Base-by-base conservation (phyloP, 37 sponge, comb jelly and placozoan genomes). In the Geodia barretti region DNA sequence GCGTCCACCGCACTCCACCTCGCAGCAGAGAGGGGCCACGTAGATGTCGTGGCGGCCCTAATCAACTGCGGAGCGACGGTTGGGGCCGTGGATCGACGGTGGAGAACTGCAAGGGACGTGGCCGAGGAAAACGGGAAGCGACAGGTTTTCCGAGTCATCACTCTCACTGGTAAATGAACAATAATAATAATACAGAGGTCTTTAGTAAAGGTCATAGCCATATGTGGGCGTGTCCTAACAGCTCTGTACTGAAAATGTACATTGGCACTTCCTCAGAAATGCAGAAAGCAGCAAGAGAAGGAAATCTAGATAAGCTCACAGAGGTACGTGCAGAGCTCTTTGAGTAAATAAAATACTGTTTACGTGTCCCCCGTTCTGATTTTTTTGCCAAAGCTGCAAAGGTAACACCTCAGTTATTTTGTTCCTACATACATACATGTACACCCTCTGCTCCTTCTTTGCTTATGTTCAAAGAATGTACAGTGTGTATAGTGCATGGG, bases 1-100 rank as follows among this genome's bases (percentile, higher is more conserved):
- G 81, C 88, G 4, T 75, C 77, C 37, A 81, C 88, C 30, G 63
- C 88, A 28, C 82, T 87, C 43, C 88, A 87, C 65, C 78, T 87
- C 4, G 88, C 88, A 29, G 88, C 88, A 40, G 81, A 87, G 62
- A 47, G 76, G 21, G 82, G 82, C 26, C 76, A 87, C 40, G 76
- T 75, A 29, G 88, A 87, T 26, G 67, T 70, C 59, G 88, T 87
- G 19, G 67, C 61, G 64, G 62, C 73, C 69, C 59, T 87, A 47
- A 36, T 87, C 0, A 77, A 87, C 35, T 87, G 88, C 70, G 82
- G 82, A 1, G 88, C 88, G 1, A 59, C 72, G 1, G 77, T 87
- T 40, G 62, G 69, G 26, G 77, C 64, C 8, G 43, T 87, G 30
- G 88, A 87, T 68, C 39, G 88, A 39, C 28, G 76, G 34, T 81